phyloP scores from a whole-genome alignment of 2,797 vertebrate genomes.

The Phylloscopus collybita region DNA sequence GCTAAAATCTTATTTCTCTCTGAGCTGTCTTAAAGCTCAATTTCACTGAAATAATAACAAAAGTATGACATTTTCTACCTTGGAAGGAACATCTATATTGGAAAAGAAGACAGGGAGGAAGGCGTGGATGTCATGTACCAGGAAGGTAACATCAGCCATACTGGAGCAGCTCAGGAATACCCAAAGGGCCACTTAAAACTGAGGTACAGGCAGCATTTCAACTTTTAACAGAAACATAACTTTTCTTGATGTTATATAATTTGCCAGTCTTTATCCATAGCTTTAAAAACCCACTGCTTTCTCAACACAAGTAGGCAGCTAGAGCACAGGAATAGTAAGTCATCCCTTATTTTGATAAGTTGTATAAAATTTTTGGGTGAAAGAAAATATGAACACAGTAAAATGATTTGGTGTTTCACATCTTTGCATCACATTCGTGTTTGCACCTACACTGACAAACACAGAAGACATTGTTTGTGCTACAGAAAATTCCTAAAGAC shows the following conservation, averaged over 20 bases:
- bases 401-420: not conserved
- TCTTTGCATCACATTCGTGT: not conserved
- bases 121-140: not conserved
- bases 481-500: not conserved
- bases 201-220: not conserved
- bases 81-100: not conserved
- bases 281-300: not conserved
- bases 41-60: slow-evolving; percentile 36
- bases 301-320: not conserved
- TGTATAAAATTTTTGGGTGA: not conserved
- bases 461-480: not conserved
- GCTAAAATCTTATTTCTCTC: slow-evolving; percentile 16
- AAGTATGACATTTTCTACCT: slow-evolving; percentile 15
- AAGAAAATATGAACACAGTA: not conserved
- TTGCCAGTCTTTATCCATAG: slow-evolving; percentile 11
- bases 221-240: slow-evolving; percentile 5
- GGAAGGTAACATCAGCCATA: not conserved
- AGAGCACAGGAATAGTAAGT: not conserved
- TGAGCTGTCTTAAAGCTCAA: not conserved
- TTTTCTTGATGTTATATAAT: slow-evolving; percentile 3
- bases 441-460: not conserved
- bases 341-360: not conserved
- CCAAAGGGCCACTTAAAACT: not conserved
- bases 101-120: not conserved
- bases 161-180: not conserved